phyloP scores from a whole-genome alignment of 2,113 vertebrate species.

The Anas platyrhynchos region DNA sequence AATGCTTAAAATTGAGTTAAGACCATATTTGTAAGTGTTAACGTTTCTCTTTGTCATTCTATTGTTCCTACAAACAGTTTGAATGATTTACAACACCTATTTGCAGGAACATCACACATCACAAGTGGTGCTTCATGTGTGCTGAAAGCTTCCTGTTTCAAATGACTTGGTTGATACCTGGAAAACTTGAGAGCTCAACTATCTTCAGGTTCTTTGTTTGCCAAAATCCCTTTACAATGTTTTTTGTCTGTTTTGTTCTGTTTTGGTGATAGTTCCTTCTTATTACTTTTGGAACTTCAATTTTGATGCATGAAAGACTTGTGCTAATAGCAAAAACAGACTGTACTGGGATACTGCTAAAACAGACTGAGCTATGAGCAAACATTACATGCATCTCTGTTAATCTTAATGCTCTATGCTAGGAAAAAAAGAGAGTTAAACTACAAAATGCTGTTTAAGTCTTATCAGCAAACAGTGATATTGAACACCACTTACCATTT shows the following conservation, averaged over 20 bases:
- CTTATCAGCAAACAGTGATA: neutral
- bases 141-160: neutral
- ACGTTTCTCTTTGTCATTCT: neutral
- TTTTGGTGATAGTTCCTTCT: neutral
- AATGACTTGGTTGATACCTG: neutral
- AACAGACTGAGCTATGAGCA: neutral
- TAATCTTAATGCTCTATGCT: neutral
- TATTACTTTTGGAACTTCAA: neutral
- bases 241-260: fast-evolving
- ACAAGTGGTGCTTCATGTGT: neutral
- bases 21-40: neutral
- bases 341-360: neutral
- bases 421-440: neutral
- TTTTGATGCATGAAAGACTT: neutral
- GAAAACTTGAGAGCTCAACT: neutral
- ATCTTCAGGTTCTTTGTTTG: neutral
- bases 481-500: neutral
- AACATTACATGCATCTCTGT: neutral
- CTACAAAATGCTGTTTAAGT: neutral
- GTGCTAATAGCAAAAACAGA: neutral
- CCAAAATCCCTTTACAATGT: neutral
- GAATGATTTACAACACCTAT: neutral
- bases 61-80: neutral
- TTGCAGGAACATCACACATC: neutral
- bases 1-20: neutral